Evolutionary conservation across 2,888 invertebrate genomes (phyloP), one percentile per base, ranked within the genome.

Genomic region (Priocnemis perturbator): DNA sequence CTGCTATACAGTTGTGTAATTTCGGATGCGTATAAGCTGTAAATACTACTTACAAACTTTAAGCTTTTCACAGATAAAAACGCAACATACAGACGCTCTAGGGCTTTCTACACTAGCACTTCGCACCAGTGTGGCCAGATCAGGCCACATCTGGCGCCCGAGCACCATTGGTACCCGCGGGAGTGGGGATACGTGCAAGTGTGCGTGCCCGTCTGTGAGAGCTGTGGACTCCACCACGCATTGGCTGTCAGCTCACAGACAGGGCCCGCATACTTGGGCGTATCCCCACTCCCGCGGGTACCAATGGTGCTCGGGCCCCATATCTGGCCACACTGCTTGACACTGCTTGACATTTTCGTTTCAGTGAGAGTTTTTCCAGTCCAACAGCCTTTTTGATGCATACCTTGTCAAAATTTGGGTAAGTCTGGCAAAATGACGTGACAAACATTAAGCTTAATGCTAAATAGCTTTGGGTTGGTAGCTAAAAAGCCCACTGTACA

Each of bases 321-420:
- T n/a, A n/a, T n/a, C n/a, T n/a, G n/a, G n/a, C n/a, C n/a, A n/a
- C n/a, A n/a, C n/a, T n/a, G n/a, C n/a, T n/a, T n/a, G n/a, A 87
- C 84, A 84, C 79, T 81, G 86, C 86, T 86, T 87, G 83, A 88
- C 91, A 92, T 92, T 93, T 91, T 89, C 88, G 89, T 91, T 93
- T 91, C 93, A 93, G 93, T 91, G 93, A 93, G 91, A 89, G 88
- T 89, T 91, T 92, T 92, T 92, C 92, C 90, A 92, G 91, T 90
- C 91, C 92, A 90, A 91, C 92, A 90, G 91, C 93, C 91, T 93
- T 93, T 92, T 91, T 93, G 91, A 92, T 93, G 91, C 93, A 93
- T 92, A 92, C 93, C 90, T 91, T 93, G 91, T 92, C 92, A 90
- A 92, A 92, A 90, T 93, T 93, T 90, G 93, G 94, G 94, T 94